A percentile compares a stretch with the other conserved stretches of the same genome.
phyloP scores from a whole-genome alignment of 2,888 invertebrate genomes.

The Leistus spinibarbis region DNA sequence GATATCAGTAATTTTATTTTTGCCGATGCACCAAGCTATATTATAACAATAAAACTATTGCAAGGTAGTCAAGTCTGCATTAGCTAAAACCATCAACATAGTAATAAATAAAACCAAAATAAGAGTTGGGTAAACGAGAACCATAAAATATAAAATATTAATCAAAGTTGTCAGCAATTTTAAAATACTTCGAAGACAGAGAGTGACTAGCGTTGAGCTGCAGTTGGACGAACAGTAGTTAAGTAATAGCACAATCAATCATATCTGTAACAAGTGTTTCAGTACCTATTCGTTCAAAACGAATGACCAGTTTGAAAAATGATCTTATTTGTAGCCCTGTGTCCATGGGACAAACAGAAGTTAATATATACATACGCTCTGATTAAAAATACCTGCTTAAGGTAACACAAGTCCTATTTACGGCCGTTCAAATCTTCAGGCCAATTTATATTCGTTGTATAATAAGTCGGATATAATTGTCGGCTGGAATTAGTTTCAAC shows the following conservation, averaged over 20 bases:
- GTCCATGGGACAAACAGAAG: neutral
- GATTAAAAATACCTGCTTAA: constrained; percentile 28
- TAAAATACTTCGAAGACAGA: neutral
- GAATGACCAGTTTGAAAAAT: constrained; percentile 3
- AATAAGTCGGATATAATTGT: constrained; percentile 27
- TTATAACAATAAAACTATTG: no score
- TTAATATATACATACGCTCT: neutral
- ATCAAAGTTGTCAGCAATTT: neutral
- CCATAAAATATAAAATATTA: no score
- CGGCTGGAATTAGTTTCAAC: constrained; percentile 26
- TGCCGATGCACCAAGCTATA: no score
- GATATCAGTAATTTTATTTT: no score
- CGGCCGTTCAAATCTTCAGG: constrained; percentile 11
- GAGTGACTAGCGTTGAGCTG: no score
- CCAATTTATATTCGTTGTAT: constrained; percentile 23
- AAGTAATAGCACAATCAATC: neutral
- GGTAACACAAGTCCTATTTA: constrained; percentile 27
- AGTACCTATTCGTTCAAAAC: neutral
- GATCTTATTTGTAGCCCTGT: neutral
- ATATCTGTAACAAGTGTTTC: constrained; percentile 1
- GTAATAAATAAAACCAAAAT: no score
- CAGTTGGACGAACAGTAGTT: neutral
- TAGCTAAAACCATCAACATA: no score
- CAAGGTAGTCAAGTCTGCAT: no score
- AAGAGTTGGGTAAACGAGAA: no score